Evolutionary conservation across 2,113 vertebrate genomes (phyloP), one percentile per base, ranked within the genome.

Genomic region (Rhinolophus sinicus): DNA sequence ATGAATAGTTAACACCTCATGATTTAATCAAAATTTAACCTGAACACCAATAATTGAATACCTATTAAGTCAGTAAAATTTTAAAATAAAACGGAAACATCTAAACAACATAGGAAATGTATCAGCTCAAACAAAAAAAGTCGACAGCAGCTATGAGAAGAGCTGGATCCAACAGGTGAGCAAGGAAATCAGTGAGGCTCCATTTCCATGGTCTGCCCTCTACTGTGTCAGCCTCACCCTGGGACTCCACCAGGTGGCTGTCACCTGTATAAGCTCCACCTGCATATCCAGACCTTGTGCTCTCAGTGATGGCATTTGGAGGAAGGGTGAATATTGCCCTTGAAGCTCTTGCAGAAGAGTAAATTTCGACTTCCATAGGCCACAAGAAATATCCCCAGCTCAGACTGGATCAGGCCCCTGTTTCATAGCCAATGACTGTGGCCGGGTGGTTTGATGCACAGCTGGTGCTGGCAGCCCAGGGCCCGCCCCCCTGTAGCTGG

Each of bases 171-270:
- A 30, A 47, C 10, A 30, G 30, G 24, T 64, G 30, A 6, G 28
- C 19, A 4, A 26, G 64, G 69, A 54, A 47, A n/a, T 10, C 18
- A 4, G 21, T 56, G 19, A 24, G 58, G 44, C 6, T 40, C 60
- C 21, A 0, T 21, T 5, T 35, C 22, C 1, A 1, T 8, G 56
- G 19, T 65, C 50, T 26, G 10, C 11, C 35, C 60, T 52, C 82
- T 4, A 0, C 15, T 1, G 11, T 1, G 13, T 26, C 40, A 11
- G 47, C 18, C 30, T 73, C 26, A 5, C 8, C 60, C 24, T 69
- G 2, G 26, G 24, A 26, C 58, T 56, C 8, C 15, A 9, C 4
- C n/a, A 24, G 1, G 0, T 8, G 28, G 5, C 14, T 13, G 1
- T 18, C 2, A 4, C 58, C 15, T 11, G 6, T 35, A 50, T 8